phyloP scores from a whole-genome alignment of 2,113 vertebrate species.

The Alaudala cheleensis region DNA sequence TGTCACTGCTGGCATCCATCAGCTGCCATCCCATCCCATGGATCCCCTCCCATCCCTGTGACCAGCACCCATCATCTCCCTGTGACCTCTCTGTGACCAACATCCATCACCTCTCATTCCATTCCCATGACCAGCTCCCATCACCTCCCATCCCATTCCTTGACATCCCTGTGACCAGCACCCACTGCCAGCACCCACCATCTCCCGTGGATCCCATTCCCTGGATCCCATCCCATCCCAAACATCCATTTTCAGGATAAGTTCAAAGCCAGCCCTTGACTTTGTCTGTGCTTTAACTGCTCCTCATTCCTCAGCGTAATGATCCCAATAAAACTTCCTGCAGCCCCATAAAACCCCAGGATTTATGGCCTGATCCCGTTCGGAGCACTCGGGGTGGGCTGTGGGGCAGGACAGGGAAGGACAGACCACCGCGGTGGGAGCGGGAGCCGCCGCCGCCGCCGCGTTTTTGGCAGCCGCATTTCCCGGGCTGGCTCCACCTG shows the following conservation, averaged over 20 bases:
- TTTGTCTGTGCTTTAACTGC: background rate
- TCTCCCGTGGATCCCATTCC: background rate
- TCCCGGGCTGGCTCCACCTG: background rate
- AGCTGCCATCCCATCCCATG: background rate
- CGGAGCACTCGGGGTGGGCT: accelerated
- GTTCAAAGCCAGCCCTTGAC: background rate
- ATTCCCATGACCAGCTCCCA: background rate
- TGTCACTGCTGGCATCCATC: too few relatives aligned
- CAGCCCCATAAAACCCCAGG: accelerated
- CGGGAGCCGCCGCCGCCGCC: accelerated
- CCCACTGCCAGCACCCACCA: background rate
- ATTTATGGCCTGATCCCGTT: background rate
- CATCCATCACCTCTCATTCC: background rate
- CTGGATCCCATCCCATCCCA: background rate
- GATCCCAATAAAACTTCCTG: background rate
- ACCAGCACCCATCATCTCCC: background rate
- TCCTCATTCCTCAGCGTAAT: background rate
- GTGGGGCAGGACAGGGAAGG: accelerated
- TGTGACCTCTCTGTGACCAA: background rate
- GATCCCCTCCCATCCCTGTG: background rate
- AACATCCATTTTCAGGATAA: background rate
- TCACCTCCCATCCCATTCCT: background rate
- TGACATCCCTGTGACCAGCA: background rate
- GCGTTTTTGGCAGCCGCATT: accelerated
- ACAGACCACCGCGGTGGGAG: background rate